Evolutionary conservation across 2,888 invertebrate genomes (phyloP), one percentile per base, ranked within the genome.

Genomic region (Aspidiotus rigidus): DNA sequence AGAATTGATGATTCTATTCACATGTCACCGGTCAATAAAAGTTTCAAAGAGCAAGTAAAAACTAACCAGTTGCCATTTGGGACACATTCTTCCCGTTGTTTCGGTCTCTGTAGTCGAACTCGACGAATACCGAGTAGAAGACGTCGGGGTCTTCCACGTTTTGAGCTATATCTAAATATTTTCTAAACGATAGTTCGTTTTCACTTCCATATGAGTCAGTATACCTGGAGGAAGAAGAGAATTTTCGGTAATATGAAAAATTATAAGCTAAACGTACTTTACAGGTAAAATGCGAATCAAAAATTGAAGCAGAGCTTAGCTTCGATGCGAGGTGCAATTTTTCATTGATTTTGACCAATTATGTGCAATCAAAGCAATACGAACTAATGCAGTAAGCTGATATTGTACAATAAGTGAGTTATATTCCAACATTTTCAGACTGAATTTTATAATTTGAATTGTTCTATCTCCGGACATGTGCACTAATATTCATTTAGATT

Each of bases 61-160:
- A 41, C 56, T 7, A 44, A 66, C 66, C 66, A 10, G 42, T 44
- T 3, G 66, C 40, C 7, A 66, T 49, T n/a, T 66, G 66, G 13
- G 57, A 49, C 8, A 66, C 17, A 17, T 28, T 57, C 49, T 59
- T 66, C 15, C 44, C 44, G 16, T 39, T 66, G 8, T 41, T 57
- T 49, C 59, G 57, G 59, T 69, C 69, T 41, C 69, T 28, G n/a
- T 69, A 56, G 57, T 62, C 69, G 28, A 69, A 62, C 42, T 69
- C 69, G 15, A 62, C 57, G 39, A 69, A 69, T 42, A 69, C 56
- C 10, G 69, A 62, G 42, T 69, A 69, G 60, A 69, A 69, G 41
- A 69, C 62, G 41, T 62, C 28, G 9, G 62, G 13, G 44, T 69
- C 69, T 6, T 62, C 56, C 17, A 62, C 62, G 7, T 55, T 42